Evolutionary conservation across 2,797 vertebrate genomes (phyloP).

Genomic region (Propithecus perrieri): DNA sequence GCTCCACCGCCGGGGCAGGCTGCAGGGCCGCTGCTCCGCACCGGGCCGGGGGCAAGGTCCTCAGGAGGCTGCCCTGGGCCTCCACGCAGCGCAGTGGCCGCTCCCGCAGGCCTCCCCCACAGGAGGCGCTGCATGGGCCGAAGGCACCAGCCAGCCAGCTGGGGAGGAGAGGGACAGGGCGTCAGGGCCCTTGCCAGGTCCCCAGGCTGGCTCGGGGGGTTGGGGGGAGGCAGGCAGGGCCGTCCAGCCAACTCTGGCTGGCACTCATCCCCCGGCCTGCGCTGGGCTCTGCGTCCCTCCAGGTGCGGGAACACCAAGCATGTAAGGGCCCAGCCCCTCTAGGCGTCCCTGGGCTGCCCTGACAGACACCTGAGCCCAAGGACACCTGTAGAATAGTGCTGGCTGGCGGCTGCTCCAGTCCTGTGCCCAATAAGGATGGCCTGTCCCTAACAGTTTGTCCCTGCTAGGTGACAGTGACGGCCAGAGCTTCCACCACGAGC

Average conservation of each 20-base stretch:
- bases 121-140: slow-evolving; percentile 86
- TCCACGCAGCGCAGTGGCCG: slow-evolving; percentile 85
- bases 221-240: accelerated
- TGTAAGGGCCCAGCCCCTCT: not conserved
- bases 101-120: slow-evolving; percentile 83
- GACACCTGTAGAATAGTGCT: too few species aligned
- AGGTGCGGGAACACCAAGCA: accelerated
- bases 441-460: accelerated
- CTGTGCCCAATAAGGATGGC: accelerated
- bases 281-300: not conserved
- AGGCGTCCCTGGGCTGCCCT: not conserved
- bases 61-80: slow-evolving; percentile 61
- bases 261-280: not conserved
- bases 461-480: accelerated
- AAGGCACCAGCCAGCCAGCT: slow-evolving; percentile 85
- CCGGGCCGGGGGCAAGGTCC: slow-evolving; percentile 68
- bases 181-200: not conserved
- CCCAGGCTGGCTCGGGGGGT: not conserved
- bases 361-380: not conserved
- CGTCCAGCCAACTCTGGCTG: not conserved
- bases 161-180: slow-evolving; percentile 2
- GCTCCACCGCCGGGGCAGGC: slow-evolving; percentile 59
- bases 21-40: slow-evolving; percentile 67
- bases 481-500: accelerated
- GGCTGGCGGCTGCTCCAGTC: not conserved